Evolutionary conservation across 2,113 vertebrate species (phyloP), one percentile per base, ranked within the genome.

Genomic region (Chloropsis cyanopogon): DNA sequence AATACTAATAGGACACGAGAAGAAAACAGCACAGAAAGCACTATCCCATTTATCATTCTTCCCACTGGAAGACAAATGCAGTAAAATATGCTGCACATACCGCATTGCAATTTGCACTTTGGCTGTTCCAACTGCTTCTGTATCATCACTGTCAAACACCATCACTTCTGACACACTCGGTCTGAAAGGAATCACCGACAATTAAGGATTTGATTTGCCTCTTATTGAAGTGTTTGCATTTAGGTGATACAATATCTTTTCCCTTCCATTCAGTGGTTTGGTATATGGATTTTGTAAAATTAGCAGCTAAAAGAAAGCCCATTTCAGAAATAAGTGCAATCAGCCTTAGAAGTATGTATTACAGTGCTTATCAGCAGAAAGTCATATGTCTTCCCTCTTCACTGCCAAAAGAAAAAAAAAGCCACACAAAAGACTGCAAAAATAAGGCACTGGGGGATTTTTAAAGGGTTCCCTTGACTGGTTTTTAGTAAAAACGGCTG

Each of bases 71-170:
- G 28, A 29, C 46, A 96, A 94, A 95, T 33, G 42, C 56, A 75
- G 35, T 59, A 66, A 56, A 70, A 44, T 8, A 4, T 13, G 11
- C 41, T 17, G 9, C 2, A 7, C 97, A 97, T 97, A 99, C 97
- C 98, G 98, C 97, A 99, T 98, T 56, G 98, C 98, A 70, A 99
- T 98, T 95, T 99, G 98, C 90, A 99, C 97, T 97, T 98, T 98
- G 76, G 99, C 96, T 65, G 98, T 98, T 93, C 98, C 97, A 12
- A 44, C 84, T 26, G 94, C 91, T 78, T 97, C 97, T 25, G 98
- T 95, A 61, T 99, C 98, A 1, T 98, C 98, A 53, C 94, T 93
- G 88, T 98, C 98, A 46, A 98, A 98, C 65, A 98, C 93, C 60
- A 95, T 35, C 24, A 89, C 69, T 93, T 98, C 98, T 47, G 96